A percentile compares a stretch with the other conserved stretches of the same genome.
Evolutionary conservation across 1,140 invertebrate genomes (phyloP).

Genomic region (Brachionus asplanchnoidis): DNA sequence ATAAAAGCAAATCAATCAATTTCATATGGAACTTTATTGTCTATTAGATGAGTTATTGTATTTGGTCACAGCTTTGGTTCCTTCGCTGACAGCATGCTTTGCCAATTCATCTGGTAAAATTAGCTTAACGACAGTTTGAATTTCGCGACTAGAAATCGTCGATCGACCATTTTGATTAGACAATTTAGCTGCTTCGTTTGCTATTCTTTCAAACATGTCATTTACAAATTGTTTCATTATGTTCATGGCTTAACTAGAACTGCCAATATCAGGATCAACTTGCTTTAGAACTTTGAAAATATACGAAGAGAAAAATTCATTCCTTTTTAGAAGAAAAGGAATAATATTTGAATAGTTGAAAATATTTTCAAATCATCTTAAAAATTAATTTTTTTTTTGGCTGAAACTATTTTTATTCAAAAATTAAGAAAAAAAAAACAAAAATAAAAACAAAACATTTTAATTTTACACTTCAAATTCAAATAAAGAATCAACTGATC

Average conservation of each 20-base stretch:
- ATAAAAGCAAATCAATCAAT: background rate
- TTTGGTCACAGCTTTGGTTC: conserved; percentile 62
- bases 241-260: conserved; percentile 60
- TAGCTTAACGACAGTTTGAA: conserved; percentile 64
- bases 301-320: conserved; percentile 68
- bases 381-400: too few species aligned
- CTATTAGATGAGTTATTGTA: conserved; percentile 56
- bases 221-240: conserved; percentile 57
- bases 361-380: too few species aligned
- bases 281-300: conserved; percentile 68
- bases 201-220: conserved; percentile 58
- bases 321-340: too few species aligned
- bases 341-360: too few species aligned
- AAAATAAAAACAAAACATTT: too few species aligned
- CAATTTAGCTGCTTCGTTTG: conserved; percentile 50
- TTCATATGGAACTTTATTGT: background rate
- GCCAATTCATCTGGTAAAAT: conserved; percentile 65
- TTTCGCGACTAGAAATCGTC: too few species aligned
- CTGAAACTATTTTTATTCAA: too few species aligned
- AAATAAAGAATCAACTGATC: too few species aligned
- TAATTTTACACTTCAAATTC: too few species aligned
- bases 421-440: too few species aligned
- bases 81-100: conserved; percentile 63
- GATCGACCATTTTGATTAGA: conserved; percentile 55
- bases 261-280: conserved; percentile 67